Conservation (phyloP, 2,113 vertebrate species). For the Athene cunicularia region DNA sequence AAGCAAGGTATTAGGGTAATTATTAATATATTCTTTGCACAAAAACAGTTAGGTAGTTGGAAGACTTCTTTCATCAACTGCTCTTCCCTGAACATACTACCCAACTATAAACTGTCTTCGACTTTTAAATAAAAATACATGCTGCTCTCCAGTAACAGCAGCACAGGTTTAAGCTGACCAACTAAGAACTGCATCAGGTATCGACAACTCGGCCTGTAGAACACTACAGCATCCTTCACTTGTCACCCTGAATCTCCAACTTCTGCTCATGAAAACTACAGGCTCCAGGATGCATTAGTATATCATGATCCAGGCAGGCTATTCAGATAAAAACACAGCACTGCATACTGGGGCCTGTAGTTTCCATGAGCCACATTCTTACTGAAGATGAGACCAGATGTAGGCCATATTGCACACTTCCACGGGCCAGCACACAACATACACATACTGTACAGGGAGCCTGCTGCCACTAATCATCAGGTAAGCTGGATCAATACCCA, state of each 20-base stretch:
- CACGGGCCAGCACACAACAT: not conserved
- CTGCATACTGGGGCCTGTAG: constrained; percentile 70
- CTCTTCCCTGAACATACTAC: not conserved
- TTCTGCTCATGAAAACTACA: constrained; percentile 59
- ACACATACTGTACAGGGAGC: accelerated
- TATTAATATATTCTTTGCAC: not conserved
- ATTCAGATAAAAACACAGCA: not conserved
- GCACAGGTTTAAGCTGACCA: constrained; percentile 10
- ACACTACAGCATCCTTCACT: not conserved
- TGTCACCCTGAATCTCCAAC: not conserved
- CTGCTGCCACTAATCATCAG: not conserved
- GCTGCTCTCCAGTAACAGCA: not conserved
- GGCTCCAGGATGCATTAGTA: constrained; percentile 67
- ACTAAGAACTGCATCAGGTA: not conserved
- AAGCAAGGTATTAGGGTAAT: not conserved
- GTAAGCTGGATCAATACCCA: not conserved
- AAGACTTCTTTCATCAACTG: not conserved
- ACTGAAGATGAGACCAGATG: constrained; percentile 19
- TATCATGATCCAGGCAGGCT: not conserved
- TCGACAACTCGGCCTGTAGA: not conserved
- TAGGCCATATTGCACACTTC: constrained; percentile 25
- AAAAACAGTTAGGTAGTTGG: not conserved
- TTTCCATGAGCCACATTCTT: not conserved
- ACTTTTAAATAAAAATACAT: not conserved
- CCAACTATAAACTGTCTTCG: not conserved